Evolutionary conservation across 2,888 invertebrate genomes (phyloP).

Genomic region (Halictus ligatus): DNA sequence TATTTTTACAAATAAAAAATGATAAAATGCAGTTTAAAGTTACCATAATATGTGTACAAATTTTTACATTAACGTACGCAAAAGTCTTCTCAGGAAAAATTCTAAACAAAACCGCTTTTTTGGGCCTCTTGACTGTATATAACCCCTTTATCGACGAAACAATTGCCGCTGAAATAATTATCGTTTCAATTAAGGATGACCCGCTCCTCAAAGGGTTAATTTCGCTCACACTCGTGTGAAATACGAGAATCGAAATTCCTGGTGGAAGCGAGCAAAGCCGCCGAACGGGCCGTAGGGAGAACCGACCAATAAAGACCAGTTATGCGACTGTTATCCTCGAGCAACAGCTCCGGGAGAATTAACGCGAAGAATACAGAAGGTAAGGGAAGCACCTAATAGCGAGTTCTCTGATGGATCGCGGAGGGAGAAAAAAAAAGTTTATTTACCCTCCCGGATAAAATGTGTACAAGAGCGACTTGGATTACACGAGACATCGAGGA

Average conservation of each 20-base stretch:
- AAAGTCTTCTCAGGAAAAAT: too few relatives aligned
- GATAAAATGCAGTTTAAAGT: too few relatives aligned
- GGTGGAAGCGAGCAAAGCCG: not conserved
- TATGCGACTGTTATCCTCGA: not conserved
- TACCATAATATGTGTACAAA: too few relatives aligned
- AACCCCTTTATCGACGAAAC: not conserved
- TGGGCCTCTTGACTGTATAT: too few relatives aligned
- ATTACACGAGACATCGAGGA: constrained; percentile 26
- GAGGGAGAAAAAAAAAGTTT: not conserved
- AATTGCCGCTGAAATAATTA: not conserved
- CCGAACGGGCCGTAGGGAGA: not conserved
- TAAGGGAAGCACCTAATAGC: not conserved
- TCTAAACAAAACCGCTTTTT: too few relatives aligned
- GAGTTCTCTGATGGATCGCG: constrained; percentile 4
- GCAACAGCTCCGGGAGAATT: not conserved
- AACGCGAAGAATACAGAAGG: not conserved
- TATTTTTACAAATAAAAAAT: too few relatives aligned
- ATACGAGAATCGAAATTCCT: not conserved
- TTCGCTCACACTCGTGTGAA: not conserved
- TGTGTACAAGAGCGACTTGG: constrained; percentile 35
- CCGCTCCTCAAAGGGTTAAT: not conserved
- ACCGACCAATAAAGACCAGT: not conserved
- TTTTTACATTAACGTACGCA: too few relatives aligned
- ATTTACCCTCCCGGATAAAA: constrained; percentile 1
- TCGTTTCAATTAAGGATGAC: not conserved